Conservation (phyloP, 1,140 invertebrate species). For the Vanessa tameamea region DNA sequence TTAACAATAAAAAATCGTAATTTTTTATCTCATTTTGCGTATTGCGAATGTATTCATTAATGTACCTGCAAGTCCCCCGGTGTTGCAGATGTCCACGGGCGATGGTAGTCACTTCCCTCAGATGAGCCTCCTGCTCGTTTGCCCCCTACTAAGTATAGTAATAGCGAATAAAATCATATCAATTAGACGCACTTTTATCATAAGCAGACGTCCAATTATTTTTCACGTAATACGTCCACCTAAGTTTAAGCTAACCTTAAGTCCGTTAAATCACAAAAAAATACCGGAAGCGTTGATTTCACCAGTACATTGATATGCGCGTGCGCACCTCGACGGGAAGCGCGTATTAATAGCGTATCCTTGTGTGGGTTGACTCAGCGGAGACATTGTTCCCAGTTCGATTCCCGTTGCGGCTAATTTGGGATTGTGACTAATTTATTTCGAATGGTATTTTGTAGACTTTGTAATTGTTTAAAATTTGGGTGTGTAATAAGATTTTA, state of each 20-base stretch:
- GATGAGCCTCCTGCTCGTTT: too few relatives aligned
- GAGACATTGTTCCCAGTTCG: constrained; percentile 35
- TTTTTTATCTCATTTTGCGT: too few relatives aligned
- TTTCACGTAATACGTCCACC: not conserved
- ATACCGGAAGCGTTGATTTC: constrained; percentile 23
- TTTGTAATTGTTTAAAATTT: not conserved
- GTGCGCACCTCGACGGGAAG: constrained; percentile 45
- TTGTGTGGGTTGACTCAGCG: constrained; percentile 29
- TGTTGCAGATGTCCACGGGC: too few relatives aligned
- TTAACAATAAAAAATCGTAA: too few relatives aligned
- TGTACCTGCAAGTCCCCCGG: too few relatives aligned
- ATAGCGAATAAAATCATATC: too few relatives aligned
- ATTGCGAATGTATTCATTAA: too few relatives aligned
- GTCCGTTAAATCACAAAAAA: constrained; percentile 14
- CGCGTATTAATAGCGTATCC: constrained; percentile 33
- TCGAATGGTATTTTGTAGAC: not conserved
- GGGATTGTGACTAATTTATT: constrained; percentile 8
- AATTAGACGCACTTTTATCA: too few relatives aligned
- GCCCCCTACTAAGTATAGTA: too few relatives aligned
- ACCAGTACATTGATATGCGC: constrained; percentile 48
- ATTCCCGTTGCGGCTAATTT: constrained; percentile 32
- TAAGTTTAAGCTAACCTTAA: constrained; percentile 7
- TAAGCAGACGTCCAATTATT: not conserved
- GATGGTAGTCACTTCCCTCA: too few relatives aligned
- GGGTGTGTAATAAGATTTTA: not conserved